Evolutionary conservation across 2,113 vertebrate species (phyloP).

Genomic region (Pithys albifrons): DNA sequence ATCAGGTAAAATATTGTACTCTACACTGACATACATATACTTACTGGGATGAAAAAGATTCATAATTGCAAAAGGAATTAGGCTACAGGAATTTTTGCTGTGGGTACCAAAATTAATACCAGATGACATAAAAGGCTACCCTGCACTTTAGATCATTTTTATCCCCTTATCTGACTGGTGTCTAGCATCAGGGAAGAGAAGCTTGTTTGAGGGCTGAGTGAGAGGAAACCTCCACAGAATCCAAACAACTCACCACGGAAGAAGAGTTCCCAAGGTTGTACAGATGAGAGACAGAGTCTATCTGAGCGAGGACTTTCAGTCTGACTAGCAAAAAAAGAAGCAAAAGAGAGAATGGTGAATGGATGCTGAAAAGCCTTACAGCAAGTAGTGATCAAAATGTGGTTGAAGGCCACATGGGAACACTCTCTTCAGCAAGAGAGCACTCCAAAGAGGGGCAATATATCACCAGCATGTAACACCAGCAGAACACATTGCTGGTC

Average conservation of each 20-base stretch:
- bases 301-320: background rate
- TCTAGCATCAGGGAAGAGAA: background rate
- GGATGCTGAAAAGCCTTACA: background rate
- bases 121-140: background rate
- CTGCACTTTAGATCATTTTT: background rate
- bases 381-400: background rate
- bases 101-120: fast-evolving
- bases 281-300: background rate
- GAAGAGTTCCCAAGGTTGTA: background rate
- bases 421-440: background rate
- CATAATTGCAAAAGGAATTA: background rate
- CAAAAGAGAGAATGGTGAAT: background rate
- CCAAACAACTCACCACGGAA: background rate
- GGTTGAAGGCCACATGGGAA: background rate
- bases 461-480: background rate
- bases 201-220: background rate
- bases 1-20: background rate
- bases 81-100: background rate
- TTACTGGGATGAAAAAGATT: background rate
- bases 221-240: background rate
- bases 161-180: background rate
- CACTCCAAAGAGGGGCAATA: background rate
- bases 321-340: background rate
- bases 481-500: fast-evolving
- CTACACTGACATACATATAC: background rate